A percentile compares a stretch with the other conserved stretches of the same genome.
Conservation (phyloP, 1,140 invertebrate genomes). For the Aphaenogaster ashmeadi region DNA sequence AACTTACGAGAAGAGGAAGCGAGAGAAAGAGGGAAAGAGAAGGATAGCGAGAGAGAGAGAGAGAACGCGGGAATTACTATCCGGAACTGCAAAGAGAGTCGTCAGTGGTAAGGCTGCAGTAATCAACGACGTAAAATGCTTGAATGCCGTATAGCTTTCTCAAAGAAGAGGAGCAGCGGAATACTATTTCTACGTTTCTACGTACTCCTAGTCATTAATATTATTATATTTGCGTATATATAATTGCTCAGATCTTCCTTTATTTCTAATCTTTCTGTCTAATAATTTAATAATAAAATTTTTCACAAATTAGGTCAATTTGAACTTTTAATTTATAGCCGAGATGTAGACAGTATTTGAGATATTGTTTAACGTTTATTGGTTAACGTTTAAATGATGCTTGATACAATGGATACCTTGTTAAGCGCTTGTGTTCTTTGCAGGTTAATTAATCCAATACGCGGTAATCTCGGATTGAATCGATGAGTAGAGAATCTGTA, state of each 20-base stretch:
- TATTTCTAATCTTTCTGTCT: too few species aligned
- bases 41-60: too few species aligned
- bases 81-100: constrained; percentile 45
- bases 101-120: constrained; percentile 13
- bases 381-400: background rate
- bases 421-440: background rate
- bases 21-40: background rate
- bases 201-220: constrained; percentile 4
- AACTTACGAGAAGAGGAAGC: constrained; percentile 43
- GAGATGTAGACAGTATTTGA: background rate
- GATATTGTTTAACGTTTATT: background rate
- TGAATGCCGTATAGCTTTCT: background rate
- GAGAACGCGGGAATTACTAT: constrained; percentile 39
- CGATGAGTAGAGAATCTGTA: background rate
- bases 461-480: constrained; percentile 23
- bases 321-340: background rate
- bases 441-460: background rate
- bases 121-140: constrained; percentile 32
- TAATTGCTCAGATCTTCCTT: too few species aligned
- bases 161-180: background rate
- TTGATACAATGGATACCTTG: background rate
- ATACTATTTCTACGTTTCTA: background rate
- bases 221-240: background rate
- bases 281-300: too few species aligned
- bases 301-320: background rate